Percentiles rank a stretch among this genome's conserved stretches.
phyloP scores from a whole-genome alignment of 1,140 invertebrate genomes.

The Atta cephalotes region DNA sequence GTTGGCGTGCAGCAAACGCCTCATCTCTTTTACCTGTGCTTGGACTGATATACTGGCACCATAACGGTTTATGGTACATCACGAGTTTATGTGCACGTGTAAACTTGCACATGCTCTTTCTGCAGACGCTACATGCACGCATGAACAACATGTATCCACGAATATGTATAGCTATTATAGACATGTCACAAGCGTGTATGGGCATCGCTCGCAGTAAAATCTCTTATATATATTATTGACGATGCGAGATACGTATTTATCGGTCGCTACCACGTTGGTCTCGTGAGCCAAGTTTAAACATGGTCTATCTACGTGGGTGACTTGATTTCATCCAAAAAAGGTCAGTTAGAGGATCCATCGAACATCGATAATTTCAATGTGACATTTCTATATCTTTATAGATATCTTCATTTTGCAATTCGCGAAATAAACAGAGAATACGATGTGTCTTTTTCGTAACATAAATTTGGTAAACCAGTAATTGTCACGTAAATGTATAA shows the following conservation, averaged over 20 bases:
- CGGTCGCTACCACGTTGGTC: constrained; percentile 54
- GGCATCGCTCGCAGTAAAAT: constrained; percentile 62
- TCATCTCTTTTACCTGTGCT: constrained; percentile 57
- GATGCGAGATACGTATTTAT: constrained; percentile 64
- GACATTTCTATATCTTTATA: not conserved
- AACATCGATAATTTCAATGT: constrained; percentile 15
- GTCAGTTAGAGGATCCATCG: not conserved
- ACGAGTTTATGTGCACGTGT: constrained; percentile 48
- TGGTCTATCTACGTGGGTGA: not conserved
- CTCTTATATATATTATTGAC: constrained; percentile 64
- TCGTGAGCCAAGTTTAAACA: not conserved
- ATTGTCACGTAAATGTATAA: not conserved
- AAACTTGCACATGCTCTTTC: constrained; percentile 10
- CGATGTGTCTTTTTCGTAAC: not conserved
- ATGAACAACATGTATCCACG: constrained; percentile 38
- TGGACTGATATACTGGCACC: constrained; percentile 57
- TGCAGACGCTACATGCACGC: not conserved
- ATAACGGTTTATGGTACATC: constrained; percentile 74
- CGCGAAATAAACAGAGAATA: not conserved
- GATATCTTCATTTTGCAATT: not conserved
- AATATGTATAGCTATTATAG: constrained; percentile 68
- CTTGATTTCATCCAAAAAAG: not conserved
- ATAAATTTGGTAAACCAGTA: constrained; percentile 13
- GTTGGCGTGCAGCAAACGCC: constrained; percentile 63
- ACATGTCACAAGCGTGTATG: constrained; percentile 72